Conservation (phyloP, 2,888 invertebrate genomes). For the Amaurobius ferox region DNA sequence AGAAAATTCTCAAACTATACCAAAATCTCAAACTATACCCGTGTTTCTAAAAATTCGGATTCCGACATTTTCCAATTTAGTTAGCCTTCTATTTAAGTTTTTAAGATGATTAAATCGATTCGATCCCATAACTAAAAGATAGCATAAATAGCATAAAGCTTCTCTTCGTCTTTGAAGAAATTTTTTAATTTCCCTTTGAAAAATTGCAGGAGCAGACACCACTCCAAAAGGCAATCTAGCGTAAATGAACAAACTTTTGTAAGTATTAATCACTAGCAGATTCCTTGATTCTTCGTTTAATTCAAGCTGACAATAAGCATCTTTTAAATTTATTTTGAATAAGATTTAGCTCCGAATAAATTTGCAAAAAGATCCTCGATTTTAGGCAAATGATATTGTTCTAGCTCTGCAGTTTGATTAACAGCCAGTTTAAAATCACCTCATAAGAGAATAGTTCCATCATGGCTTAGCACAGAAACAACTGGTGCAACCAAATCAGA, state of each 20-base stretch:
- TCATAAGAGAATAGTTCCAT: neutral
- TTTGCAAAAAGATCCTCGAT: neutral
- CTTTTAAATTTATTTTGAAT: no score
- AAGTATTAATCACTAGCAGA: no score
- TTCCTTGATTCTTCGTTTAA: no score
- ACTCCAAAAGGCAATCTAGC: constrained; percentile 13
- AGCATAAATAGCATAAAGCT: neutral
- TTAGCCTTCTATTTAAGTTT: neutral
- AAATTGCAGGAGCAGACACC: constrained; percentile 32
- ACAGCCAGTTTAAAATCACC: constrained; percentile 21
- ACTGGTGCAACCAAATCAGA: neutral
- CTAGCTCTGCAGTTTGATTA: neutral
- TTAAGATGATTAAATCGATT: neutral
- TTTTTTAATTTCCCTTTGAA: constrained; percentile 25
- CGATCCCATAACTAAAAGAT: neutral
- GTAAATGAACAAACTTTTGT: no score
- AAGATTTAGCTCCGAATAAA: neutral
- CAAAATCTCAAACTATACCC: no score
- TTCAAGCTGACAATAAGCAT: no score
- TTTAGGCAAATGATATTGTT: neutral
- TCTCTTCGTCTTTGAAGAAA: neutral
- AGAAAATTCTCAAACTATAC: no score
- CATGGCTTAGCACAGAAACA: neutral
- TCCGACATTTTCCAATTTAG: neutral
- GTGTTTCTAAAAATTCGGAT: no score